Base-by-base conservation (phyloP, 2,797 vertebrate genomes). In the Limnodromus scolopaceus region DNA sequence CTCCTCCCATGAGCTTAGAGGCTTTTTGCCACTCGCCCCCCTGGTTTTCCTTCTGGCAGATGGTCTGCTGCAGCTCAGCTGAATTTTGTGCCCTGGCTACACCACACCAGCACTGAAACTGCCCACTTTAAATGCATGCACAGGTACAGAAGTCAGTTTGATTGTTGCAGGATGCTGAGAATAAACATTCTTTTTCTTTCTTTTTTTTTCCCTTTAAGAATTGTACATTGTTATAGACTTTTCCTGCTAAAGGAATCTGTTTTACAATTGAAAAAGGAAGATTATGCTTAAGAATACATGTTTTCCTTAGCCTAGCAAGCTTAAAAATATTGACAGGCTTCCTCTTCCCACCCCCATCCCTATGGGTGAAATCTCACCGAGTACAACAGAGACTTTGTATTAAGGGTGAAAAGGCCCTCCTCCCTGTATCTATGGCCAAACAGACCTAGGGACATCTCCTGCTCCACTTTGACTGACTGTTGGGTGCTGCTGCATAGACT, bases 11-110 rank as follows among this genome's bases (percentile, higher is more conserved):
- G 12, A 92, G 85, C 43, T 6, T 4, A 16, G 75, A 36, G 75
- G 68, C 41, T 87, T 68, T 78, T 39, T 54, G 75, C 79, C 84
- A 61, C 68, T 49, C 60, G 6, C 5, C 17, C 39, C 58, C 30
- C 24, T n/a, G 18, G 43, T 30, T 87, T n/a, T 71, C 78, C 87
- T 89, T 13, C 93, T 94, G 93, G 88, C 92, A 97, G 88, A 93
- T 92, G 95, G 88, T 66, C 78, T 85, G 66, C 64, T 80, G 86
- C 43, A 54, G 63, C 89, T 53, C 92, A 69, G 81, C 45, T 66
- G 78, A 74, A 70, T 20, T 83, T 18, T 77, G 88, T 76, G 95
- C 66, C 92, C 88, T 43, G 34, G 3, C 65, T 45, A 46, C 63
- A 27, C 58, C 66, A 38, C 7, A 30, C 68, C 36, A 77, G 45